Evolutionary conservation across 1,140 invertebrate species (phyloP), one percentile per base, ranked within the genome.

Genomic region (Hyles vespertilio): DNA sequence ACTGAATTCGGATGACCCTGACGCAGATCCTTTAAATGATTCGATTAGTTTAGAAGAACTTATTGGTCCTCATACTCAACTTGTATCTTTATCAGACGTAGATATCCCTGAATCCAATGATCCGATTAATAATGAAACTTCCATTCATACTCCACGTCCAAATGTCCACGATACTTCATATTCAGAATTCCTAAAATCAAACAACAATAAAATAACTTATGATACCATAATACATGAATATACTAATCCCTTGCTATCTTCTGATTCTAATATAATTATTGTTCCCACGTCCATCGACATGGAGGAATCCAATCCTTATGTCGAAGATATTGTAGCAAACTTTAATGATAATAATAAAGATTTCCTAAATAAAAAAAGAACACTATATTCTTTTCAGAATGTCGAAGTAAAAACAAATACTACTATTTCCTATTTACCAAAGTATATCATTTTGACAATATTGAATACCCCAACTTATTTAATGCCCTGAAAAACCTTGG

Each of bases 41-140:
- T n/a, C n/a, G n/a, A n/a, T n/a, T n/a, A n/a, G n/a, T n/a, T n/a
- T n/a, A n/a, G n/a, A n/a, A n/a, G n/a, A n/a, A n/a, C n/a, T n/a
- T n/a, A n/a, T 5, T 22, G 10, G 3, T 51, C 49, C 49, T 33
- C 3, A 5, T 51, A 3, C 12, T 32, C 49, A 6, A 8, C 49
- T 12, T 3, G 9, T 5, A 5, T 47, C 45, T 12, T 9, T 12
- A 47, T 47, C 10, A 5, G 3, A 47, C 11, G 3, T 3, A 12
- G 11, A 47, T n/a, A 3, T 9, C 45, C 8, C 33, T 32, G 33
- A 55, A 33, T n/a, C 45, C 9, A 48, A 44, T 22, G 5, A n/a
- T n/a, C n/a, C 32, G 32, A 45, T 10, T 10, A 51, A n/a, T 36
- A 32, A 10, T 3, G 52, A 49, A 4, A 90, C 90, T 9, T n/a